Base-by-base conservation (phyloP, 2,888 invertebrate species). In the Ornithoptera priamus region DNA sequence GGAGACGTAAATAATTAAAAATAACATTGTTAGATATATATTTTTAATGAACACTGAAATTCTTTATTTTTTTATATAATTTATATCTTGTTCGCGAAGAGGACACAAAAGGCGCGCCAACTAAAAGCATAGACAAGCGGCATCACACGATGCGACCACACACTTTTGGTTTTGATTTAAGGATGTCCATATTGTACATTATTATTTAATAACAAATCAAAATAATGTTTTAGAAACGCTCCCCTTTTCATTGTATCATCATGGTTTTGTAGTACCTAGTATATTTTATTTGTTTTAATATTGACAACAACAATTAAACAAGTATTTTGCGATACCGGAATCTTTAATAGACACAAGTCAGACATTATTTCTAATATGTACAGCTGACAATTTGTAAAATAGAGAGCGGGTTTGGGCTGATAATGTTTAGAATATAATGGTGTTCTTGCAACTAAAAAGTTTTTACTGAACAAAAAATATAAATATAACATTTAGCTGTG, bases 131-230 rank as follows among this genome's bases (percentile, higher is more conserved):
- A 70, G 66, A 67, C 70, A 70, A 70, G 59, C 42, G 58, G 62
- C 39, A 65, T 60, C 53, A 62, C 68, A 58, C 62, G 62, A 39
- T 46, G 68, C 61, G 69, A 67, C 62, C 65, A 71, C 69, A 69
- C 69, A 71, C 62, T 71, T 69, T 70, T 62, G 36, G 62, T 71
- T 66, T 73, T 58, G 70, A 65, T 71, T 68, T 65, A 69, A 65
- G 60, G 64, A 68, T 67, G 67, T 67, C 24, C 67, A 57, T 62
- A 8, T n/a, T 53, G 6, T n/a, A 53, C 3, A 12, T 53, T 53
- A n/a, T 7, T 46, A 53, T 53, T 53, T 53, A n/a, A n/a, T 18
- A 50, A 50, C 18, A 15, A 50, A 50, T 50, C 2, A 46, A 12
- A 46, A 46, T 15, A 46, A 15, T 15, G 12, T 8, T 46, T 15